phyloP scores from a whole-genome alignment of 2,888 invertebrate species.

The Eupithecia abbreviata region DNA sequence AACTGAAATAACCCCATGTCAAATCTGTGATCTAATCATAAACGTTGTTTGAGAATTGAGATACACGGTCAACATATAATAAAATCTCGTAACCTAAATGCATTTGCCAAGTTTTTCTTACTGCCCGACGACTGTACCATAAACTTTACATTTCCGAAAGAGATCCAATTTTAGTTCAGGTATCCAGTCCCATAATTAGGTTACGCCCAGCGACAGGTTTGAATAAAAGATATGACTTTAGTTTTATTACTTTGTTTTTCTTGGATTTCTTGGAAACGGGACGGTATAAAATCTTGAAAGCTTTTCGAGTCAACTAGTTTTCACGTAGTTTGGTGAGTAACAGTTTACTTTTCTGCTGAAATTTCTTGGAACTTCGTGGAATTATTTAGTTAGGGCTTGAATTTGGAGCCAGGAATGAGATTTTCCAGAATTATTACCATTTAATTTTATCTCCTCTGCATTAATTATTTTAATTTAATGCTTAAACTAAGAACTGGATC shows the following conservation, averaged over 20 bases:
- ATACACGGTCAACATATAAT: background rate
- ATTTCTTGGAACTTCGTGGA: background rate
- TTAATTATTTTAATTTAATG: background rate
- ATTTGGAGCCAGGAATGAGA: background rate
- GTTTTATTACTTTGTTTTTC: slow-evolving; percentile 34
- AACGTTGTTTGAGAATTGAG: background rate
- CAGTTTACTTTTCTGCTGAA: background rate
- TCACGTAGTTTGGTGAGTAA: slow-evolving; percentile 4
- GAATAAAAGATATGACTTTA: slow-evolving; percentile 28
- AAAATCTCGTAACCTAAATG: background rate
- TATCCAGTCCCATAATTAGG: slow-evolving; percentile 37
- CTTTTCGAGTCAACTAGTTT: slow-evolving; percentile 13
- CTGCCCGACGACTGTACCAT: background rate
- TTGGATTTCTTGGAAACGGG: slow-evolving; percentile 28
- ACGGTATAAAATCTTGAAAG: slow-evolving; percentile 7
- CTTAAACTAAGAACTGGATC: background rate
- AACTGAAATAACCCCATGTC: background rate
- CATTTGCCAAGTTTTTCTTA: slow-evolving; percentile 9
- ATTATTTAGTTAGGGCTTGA: background rate
- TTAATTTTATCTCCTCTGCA: background rate
- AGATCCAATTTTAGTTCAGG: slow-evolving; percentile 38
- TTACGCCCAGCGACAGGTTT: slow-evolving; percentile 24
- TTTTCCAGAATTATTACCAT: background rate
- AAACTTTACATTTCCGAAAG: slow-evolving; percentile 43
- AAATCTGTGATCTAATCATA: background rate